A percentile compares a stretch with the other conserved stretches of the same genome.
Evolutionary conservation across 1,140 invertebrate species (phyloP).

Genomic region (Epicauta chinensis): DNA sequence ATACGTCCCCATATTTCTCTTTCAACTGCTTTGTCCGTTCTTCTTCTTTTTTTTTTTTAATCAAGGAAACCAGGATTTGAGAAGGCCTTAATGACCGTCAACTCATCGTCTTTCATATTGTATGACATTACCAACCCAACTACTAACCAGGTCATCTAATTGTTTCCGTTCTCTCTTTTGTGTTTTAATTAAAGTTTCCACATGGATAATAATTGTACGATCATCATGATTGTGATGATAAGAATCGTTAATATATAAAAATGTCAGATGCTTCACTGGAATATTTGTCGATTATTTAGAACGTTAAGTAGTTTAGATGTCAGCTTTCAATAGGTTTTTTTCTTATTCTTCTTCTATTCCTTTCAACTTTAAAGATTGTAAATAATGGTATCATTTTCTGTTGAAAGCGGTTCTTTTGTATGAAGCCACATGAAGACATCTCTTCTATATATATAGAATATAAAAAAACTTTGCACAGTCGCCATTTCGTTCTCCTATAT

Average conservation of each 20-base stretch:
- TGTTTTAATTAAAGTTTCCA: no score
- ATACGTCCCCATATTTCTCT: no score
- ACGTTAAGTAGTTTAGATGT: no score
- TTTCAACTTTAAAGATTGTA: constrained; percentile 26
- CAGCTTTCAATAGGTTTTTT: constrained; percentile 15
- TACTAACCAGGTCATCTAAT: not conserved
- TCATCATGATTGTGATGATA: no score
- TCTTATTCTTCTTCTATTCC: constrained; percentile 5
- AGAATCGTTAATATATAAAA: no score
- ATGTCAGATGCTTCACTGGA: no score
- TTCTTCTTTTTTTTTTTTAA: constrained; percentile 26
- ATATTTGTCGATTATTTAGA: no score
- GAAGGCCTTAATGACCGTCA: constrained; percentile 22
- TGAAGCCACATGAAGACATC: constrained; percentile 27
- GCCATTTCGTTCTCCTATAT: constrained; percentile 10
- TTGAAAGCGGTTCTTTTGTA: constrained; percentile 24
- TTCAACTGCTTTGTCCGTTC: constrained; percentile 22
- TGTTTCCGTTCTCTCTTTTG: not conserved
- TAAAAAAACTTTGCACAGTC: constrained; percentile 9
- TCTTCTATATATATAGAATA: constrained; percentile 11
- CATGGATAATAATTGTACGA: no score
- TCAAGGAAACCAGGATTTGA: constrained; percentile 20
- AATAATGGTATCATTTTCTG: constrained; percentile 28
- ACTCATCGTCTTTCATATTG: constrained; percentile 21
- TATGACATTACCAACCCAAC: constrained; percentile 1